Conservation (phyloP, 2,797 vertebrate genomes). For the Alfaro cultratus region DNA sequence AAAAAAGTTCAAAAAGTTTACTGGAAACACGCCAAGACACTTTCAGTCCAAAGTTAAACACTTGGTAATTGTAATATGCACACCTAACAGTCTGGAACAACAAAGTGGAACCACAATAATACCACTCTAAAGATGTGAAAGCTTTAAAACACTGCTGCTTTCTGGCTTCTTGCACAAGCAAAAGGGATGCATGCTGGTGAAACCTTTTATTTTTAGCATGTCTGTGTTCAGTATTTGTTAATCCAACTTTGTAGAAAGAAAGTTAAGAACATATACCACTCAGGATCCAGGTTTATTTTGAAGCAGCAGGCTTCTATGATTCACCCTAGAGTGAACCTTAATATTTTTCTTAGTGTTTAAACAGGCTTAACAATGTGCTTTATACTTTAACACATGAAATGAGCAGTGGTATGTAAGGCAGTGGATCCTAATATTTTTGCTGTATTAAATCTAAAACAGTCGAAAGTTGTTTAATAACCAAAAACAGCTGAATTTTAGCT, state of each 20-base stretch:
- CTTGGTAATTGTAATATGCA: conserved; percentile 37
- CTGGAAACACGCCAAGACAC: conserved; percentile 34
- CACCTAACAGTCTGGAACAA: conserved; percentile 61
- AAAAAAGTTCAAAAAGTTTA: no score
- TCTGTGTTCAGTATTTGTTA: conserved; percentile 4
- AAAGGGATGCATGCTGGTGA: conserved; percentile 30
- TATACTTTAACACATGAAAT: conserved; percentile 9
- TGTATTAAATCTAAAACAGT: conserved; percentile 10
- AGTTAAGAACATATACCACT: conserved; percentile 8
- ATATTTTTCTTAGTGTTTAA: not conserved
- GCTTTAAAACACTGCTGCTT: conserved; percentile 51
- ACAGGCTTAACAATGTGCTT: not conserved
- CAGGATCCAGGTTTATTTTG: conserved; percentile 2
- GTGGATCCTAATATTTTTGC: conserved; percentile 18
- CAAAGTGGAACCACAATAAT: conserved; percentile 31
- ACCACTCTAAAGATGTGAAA: conserved; percentile 61
- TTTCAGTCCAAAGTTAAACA: conserved; percentile 52
- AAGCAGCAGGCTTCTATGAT: conserved; percentile 25
- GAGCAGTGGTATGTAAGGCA: conserved; percentile 4
- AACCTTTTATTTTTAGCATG: not conserved
- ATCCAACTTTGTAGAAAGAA: not conserved
- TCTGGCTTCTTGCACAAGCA: conserved; percentile 31
- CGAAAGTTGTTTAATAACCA: not conserved
- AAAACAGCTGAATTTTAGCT: not conserved
- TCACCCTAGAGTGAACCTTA: not conserved